Evolutionary conservation across 2,797 vertebrate genomes (phyloP).

Genomic region (Salmo trutta): DNA sequence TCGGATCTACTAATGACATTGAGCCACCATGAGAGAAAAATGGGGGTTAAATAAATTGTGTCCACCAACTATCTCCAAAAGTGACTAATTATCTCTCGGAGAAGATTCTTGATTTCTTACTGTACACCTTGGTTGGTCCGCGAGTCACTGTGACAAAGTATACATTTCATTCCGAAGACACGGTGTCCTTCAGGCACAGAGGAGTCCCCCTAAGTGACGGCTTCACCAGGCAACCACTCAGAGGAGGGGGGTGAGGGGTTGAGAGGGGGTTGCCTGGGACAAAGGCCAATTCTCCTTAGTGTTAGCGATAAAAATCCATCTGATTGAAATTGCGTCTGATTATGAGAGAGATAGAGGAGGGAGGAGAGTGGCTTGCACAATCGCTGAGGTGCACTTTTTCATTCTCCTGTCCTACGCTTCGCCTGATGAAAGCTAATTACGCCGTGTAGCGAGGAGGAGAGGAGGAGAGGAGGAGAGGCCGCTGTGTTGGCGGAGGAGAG

Average conservation of each 20-base stretch:
- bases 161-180: neutral
- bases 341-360: constrained; percentile 69
- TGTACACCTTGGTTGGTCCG: neutral
- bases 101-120: neutral
- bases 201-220: neutral
- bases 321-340: constrained; percentile 97
- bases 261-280: constrained; percentile 48
- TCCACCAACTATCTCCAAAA: neutral
- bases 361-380: constrained; percentile 88
- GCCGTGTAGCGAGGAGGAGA: constrained; percentile 88
- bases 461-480: constrained; percentile 71
- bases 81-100: neutral
- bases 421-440: constrained; percentile 99
- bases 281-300: constrained; percentile 92
- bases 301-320: constrained; percentile 96
- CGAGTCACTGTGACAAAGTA: neutral
- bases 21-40: neutral
- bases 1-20: neutral
- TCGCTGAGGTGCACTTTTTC: constrained; percentile 91
- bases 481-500: constrained; percentile 67
- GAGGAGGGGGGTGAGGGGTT: constrained; percentile 4
- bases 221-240: neutral
- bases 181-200: neutral
- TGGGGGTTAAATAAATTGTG: neutral
- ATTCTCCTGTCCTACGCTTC: constrained; percentile 73